A percentile compares a stretch with the other conserved stretches of the same genome.
Conservation (phyloP, 2,888 invertebrate species). For the Himalopsyche japonica region DNA sequence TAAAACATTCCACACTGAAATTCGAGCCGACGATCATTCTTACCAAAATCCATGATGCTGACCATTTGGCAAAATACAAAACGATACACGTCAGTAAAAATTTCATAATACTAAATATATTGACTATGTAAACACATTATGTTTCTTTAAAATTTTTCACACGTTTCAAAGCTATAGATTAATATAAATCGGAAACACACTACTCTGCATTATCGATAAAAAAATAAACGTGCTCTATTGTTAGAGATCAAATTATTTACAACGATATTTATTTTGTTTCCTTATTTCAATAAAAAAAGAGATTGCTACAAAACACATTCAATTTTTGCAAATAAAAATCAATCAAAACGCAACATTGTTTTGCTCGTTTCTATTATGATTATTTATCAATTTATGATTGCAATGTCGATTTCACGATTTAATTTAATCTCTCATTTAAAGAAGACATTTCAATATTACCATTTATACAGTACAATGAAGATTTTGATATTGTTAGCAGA, state of each 20-base stretch:
- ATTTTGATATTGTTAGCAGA: neutral
- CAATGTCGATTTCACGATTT: neutral
- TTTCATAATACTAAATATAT: too few species aligned
- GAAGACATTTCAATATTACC: too few species aligned
- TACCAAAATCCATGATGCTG: too few species aligned
- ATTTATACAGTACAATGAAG: neutral
- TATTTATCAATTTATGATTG: neutral
- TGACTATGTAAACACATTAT: too few species aligned
- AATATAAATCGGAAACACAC: neutral
- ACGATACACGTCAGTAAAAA: too few species aligned
- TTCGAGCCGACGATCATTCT: too few species aligned
- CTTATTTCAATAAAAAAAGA: neutral
- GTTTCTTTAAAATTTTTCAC: too few species aligned
- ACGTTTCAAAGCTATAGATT: too few species aligned
- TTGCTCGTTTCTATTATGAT: neutral
- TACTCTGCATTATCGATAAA: neutral
- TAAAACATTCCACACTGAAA: too few species aligned
- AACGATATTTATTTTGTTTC: neutral
- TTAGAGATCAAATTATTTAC: neutral
- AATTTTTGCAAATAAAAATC: neutral
- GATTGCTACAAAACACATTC: neutral
- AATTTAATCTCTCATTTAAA: neutral
- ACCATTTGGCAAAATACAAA: too few species aligned
- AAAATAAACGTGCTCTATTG: neutral
- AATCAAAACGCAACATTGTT: neutral